Percentiles rank a stretch among this genome's conserved stretches.
These are phyloP conservation scores for Sylvietta virens DNA, from an alignment of 2,113 vertebrate genomes.

Conservation along the genomic window DNA sequence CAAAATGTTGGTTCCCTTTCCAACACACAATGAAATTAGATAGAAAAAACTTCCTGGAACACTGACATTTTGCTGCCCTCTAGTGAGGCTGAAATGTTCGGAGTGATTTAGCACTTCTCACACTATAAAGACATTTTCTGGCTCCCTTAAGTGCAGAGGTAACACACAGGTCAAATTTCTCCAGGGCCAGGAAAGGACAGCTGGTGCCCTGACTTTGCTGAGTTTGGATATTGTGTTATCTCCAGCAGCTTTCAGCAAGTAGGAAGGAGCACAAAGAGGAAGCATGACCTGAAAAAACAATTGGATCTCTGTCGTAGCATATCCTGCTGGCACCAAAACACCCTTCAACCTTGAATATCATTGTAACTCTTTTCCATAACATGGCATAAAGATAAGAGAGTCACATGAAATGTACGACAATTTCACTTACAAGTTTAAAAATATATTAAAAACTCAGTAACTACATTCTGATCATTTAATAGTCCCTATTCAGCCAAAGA, in stretches of 20 bases:
- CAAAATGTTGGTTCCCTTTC: neutral
- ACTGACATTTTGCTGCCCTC: conserved; percentile 49
- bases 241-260: neutral
- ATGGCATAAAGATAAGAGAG: neutral
- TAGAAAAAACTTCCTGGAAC: neutral
- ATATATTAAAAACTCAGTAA: neutral
- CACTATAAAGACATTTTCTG: neutral
- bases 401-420: neutral
- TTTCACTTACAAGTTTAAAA: neutral
- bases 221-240: neutral
- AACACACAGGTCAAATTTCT: neutral
- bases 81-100: neutral
- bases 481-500: neutral
- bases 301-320: neutral
- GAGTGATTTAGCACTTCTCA: neutral
- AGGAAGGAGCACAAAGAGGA: conserved; percentile 1
- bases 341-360: neutral
- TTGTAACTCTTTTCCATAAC: neutral
- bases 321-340: neutral
- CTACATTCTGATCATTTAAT: neutral
- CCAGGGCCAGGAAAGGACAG: neutral
- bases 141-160: neutral
- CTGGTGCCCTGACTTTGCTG: neutral
- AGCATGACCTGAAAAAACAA: neutral
- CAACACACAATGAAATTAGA: neutral